Evolutionary conservation across 2,888 invertebrate species (phyloP).

Genomic region (Carabus problematicus): DNA sequence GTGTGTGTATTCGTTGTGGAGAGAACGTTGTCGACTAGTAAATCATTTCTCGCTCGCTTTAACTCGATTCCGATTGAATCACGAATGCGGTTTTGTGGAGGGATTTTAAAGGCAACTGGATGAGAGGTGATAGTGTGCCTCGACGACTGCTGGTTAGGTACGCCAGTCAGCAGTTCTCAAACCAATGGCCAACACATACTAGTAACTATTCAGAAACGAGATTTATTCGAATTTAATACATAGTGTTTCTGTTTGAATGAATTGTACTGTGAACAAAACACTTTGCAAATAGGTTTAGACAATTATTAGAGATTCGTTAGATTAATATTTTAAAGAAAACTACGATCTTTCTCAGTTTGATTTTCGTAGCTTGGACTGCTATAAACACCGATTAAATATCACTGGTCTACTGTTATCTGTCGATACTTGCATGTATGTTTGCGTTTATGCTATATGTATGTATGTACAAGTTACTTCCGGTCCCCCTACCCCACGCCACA

Average conservation of each 20-base stretch:
- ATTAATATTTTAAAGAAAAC: no score
- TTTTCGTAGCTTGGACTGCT: no score
- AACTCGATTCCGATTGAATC: constrained; percentile 56
- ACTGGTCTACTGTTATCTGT: constrained; percentile 12
- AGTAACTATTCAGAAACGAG: no score
- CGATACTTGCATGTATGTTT: constrained; percentile 18
- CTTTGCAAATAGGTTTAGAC: no score
- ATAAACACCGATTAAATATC: background rate
- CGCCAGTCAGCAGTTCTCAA: constrained; percentile 2
- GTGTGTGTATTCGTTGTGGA: background rate
- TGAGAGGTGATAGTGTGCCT: constrained; percentile 22
- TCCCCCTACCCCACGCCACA: background rate
- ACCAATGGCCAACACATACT: background rate
- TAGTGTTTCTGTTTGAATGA: no score
- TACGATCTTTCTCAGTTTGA: no score
- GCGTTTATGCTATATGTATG: constrained; percentile 4
- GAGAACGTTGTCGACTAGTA: constrained; percentile 44
- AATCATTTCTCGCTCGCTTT: constrained; percentile 55
- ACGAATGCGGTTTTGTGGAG: constrained; percentile 48
- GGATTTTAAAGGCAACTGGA: constrained; percentile 23
- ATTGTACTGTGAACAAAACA: no score
- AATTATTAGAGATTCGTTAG: no score
- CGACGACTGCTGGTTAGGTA: background rate
- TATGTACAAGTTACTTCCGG: background rate
- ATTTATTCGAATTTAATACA: no score